Percentiles rank a stretch among this genome's conserved stretches.
phyloP scores from a whole-genome alignment of 2,888 invertebrate species.

The Maniola hyperantus region DNA sequence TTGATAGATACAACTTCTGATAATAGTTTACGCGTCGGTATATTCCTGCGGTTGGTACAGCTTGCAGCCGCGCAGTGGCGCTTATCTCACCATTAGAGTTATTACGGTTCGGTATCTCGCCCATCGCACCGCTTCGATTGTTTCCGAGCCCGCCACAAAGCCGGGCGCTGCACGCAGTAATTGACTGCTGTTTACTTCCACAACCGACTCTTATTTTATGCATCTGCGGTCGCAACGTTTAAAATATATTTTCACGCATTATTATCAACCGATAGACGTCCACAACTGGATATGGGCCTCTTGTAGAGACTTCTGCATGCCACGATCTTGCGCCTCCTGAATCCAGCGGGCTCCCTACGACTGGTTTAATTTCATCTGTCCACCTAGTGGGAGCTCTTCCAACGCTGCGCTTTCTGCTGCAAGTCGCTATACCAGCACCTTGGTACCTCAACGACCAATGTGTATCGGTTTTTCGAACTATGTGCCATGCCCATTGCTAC shows the following conservation, averaged over 20 bases:
- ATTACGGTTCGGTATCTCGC: slow-evolving; percentile 78
- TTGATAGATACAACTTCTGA: slow-evolving; percentile 40
- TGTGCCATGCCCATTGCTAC: too few species aligned
- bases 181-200: slow-evolving; percentile 81
- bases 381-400: too few species aligned
- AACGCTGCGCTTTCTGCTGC: too few species aligned
- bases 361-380: too few species aligned
- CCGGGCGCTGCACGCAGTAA: slow-evolving; percentile 73
- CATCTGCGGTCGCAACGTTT: slow-evolving; percentile 58
- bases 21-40: slow-evolving; percentile 58
- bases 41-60: slow-evolving; percentile 53
- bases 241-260: slow-evolving; percentile 42
- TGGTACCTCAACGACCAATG: too few species aligned
- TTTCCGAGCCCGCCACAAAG: slow-evolving; percentile 75
- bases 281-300: too few species aligned
- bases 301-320: too few species aligned
- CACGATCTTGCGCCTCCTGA: too few species aligned
- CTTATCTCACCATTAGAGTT: slow-evolving; percentile 82
- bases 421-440: too few species aligned
- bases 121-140: slow-evolving; percentile 81
- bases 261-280: too few species aligned
- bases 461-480: too few species aligned
- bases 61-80: slow-evolving; percentile 68
- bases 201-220: slow-evolving; percentile 73
- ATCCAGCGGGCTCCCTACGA: too few species aligned